Percentiles rank a stretch among this genome's conserved stretches.
Conservation (phyloP, 1,140 invertebrate genomes). For the Drosophila setifemur region DNA sequence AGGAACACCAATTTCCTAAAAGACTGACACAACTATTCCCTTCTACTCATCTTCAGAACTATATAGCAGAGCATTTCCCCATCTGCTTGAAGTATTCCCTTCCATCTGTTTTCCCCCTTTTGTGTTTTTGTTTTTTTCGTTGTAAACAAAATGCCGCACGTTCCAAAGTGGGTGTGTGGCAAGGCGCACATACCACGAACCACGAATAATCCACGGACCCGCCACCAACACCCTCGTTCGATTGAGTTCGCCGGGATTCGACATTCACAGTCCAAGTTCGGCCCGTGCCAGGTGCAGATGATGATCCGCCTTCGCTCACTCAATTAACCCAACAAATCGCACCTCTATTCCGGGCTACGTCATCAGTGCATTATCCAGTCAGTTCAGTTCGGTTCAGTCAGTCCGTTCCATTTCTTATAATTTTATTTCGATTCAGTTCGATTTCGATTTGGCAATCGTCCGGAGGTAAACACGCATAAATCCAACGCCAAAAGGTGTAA, state of each 20-base stretch:
- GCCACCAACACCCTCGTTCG: not conserved
- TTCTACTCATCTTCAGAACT: no score
- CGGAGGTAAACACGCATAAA: constrained; percentile 55
- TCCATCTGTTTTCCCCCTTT: not conserved
- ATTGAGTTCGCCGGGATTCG: constrained; percentile 20
- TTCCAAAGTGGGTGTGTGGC: constrained; percentile 19
- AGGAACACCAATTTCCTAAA: no score
- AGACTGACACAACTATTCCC: no score
- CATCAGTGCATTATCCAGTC: constrained; percentile 27
- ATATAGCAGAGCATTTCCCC: constrained; percentile 14
- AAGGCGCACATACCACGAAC: not conserved
- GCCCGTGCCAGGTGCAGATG: constrained; percentile 59
- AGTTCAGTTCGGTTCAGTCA: not conserved
- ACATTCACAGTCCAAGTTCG: constrained; percentile 39
- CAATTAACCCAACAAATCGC: not conserved
- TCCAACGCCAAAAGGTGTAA: constrained; percentile 24
- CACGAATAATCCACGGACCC: not conserved
- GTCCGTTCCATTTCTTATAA: constrained; percentile 12
- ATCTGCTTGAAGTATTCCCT: not conserved
- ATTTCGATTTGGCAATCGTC: constrained; percentile 29
- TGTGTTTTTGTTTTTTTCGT: constrained; percentile 23
- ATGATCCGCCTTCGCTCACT: not conserved
- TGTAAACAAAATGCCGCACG: constrained; percentile 60
- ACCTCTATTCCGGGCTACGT: constrained; percentile 5
- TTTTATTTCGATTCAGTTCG: constrained; percentile 16